Evolutionary conservation across 1,140 invertebrate genomes (phyloP), one percentile per base, ranked within the genome.

Genomic region (Eurosta solidaginis): DNA sequence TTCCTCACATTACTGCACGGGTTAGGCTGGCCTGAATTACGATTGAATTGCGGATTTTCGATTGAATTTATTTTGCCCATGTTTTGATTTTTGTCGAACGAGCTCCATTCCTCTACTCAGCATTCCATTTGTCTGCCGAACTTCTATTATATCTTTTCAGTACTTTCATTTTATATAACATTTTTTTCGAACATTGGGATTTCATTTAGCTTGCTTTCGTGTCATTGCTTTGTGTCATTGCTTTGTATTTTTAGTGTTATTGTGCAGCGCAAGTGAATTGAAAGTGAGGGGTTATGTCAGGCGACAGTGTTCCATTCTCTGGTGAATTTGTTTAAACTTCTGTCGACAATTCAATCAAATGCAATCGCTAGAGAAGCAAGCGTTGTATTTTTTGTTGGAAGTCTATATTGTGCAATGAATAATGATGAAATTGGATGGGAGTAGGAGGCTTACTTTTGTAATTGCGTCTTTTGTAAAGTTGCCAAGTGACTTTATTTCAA

Each of bases 1-100:
- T 29, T 36, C 54, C 6, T 22, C 10, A 12, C 54, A 12, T 27
- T 12, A 3, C 50, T 25, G 29, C 54, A 29, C 33, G 2, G 49
- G 2, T 36, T 68, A 68, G 33, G 59, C 59, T 68, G 29, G 22
- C 47, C 47, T 50, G 44, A 75, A 45, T 75, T 45, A 50, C 42
- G 44, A 75, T 75, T 75, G 29, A 75, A 75, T 75, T 75, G 74
- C 44, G 74, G 74, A 75, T 47, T 75, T 75, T 75, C 74, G 74
- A 75, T 75, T 75, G 44, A 75, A 75, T 75, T 75, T 75, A 75
- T 75, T 75, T 75, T 33, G 74, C 12, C n/a, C 74, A 27, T 75
- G 74, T 47, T 75, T 75, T 50, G 74, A 14, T 47, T 50, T n/a
- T 50, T n/a, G 44, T 36, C 74, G 25, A 47, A 29, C 74, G 74